Evolutionary conservation across 2,888 invertebrate species (phyloP).

Genomic region (Trichogramma dendrolimi): DNA sequence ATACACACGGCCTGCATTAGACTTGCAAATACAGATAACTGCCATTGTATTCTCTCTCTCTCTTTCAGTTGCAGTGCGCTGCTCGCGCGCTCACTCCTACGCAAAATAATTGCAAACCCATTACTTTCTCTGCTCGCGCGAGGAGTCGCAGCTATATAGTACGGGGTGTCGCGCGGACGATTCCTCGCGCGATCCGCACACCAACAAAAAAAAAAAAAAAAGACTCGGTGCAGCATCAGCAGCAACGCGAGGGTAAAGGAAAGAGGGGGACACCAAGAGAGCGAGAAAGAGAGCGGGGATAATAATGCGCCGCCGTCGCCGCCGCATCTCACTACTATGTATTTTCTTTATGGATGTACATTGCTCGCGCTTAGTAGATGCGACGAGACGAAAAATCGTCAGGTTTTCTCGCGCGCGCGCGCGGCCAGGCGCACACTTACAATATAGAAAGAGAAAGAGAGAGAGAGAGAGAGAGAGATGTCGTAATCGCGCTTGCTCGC

Average conservation of each 20-base stretch:
- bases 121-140: slow-evolving; percentile 42
- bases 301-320: not conserved
- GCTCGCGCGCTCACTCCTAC: slow-evolving; percentile 33
- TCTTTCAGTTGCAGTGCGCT: not conserved
- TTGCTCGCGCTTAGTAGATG: no score
- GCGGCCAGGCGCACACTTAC: slow-evolving; percentile 19
- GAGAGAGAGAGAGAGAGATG: slow-evolving; percentile 12
- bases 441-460: slow-evolving; percentile 24
- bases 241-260: not conserved
- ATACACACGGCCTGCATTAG: slow-evolving; percentile 15
- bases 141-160: slow-evolving; percentile 15
- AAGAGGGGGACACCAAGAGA: slow-evolving; percentile 14
- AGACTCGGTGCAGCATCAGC: not conserved
- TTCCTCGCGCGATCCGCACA: not conserved
- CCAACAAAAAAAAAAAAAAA: not conserved
- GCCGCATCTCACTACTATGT: slow-evolving; percentile 10
- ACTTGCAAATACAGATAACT: slow-evolving; percentile 27
- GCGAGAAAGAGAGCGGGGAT: slow-evolving; percentile 5
- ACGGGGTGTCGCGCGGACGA: not conserved
- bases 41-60: slow-evolving; percentile 23
- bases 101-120: slow-evolving; percentile 48
- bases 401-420: no score
- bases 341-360: not conserved
- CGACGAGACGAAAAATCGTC: no score
- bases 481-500: slow-evolving; percentile 38